Conservation (phyloP, 1,140 invertebrate genomes). For the Wiebesia pumilae region DNA sequence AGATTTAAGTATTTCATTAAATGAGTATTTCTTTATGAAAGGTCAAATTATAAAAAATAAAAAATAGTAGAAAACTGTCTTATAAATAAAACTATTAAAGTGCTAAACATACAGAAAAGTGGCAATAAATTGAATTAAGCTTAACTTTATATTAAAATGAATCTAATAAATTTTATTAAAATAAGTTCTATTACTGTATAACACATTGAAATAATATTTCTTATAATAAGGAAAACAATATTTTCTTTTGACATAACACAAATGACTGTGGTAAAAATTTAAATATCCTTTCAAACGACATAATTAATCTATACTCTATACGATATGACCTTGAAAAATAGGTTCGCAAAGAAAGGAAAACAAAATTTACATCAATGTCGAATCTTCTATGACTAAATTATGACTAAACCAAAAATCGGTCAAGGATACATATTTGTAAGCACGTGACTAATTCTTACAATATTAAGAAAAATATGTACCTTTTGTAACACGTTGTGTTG, state of each 20-base stretch:
- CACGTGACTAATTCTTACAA: background rate
- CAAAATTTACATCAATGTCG: background rate
- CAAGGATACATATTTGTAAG: background rate
- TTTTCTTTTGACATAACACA: background rate
- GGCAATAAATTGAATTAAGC: background rate
- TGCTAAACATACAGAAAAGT: background rate
- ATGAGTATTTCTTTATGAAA: background rate
- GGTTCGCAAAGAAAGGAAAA: background rate
- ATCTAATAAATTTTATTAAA: background rate
- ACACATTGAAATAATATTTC: background rate
- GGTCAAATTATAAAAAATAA: background rate
- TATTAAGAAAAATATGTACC: constrained; percentile 22
- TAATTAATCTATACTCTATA: background rate
- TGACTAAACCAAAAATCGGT: background rate
- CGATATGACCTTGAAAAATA: constrained; percentile 16
- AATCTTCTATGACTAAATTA: background rate
- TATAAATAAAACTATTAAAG: background rate
- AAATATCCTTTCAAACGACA: background rate
- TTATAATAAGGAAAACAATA: background rate
- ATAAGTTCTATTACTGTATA: background rate
- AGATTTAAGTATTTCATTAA: no score
- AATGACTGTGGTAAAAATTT: background rate
- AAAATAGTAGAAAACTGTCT: background rate
- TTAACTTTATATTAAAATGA: background rate
- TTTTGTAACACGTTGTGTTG: constrained; percentile 26